Evolutionary conservation across 2,888 invertebrate species (phyloP).

Genomic region (Lottia scabra): DNA sequence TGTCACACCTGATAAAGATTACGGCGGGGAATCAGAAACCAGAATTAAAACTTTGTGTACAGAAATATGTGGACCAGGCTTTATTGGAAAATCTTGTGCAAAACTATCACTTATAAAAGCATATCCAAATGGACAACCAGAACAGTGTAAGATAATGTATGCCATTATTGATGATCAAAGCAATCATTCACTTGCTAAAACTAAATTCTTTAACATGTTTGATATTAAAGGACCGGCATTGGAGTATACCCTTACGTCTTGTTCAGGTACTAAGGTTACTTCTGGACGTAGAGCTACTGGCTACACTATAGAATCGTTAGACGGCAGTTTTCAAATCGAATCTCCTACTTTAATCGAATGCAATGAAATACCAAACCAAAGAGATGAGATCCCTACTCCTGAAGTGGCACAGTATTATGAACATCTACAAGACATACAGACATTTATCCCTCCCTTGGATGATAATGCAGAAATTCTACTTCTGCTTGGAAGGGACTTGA

Average conservation of each 20-base stretch:
- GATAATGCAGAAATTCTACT: slow-evolving; percentile 18
- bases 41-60: slow-evolving; percentile 11
- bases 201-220: slow-evolving; percentile 28
- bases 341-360: slow-evolving; percentile 33
- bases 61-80: slow-evolving; percentile 22
- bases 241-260: slow-evolving; percentile 26
- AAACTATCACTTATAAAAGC: slow-evolving; percentile 29
- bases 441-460: slow-evolving; percentile 16
- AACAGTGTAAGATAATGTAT: slow-evolving; percentile 18
- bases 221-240: slow-evolving; percentile 4
- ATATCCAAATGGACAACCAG: slow-evolving; percentile 21
- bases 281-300: slow-evolving; percentile 20
- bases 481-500: slow-evolving; percentile 22
- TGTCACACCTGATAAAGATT: no score
- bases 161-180: slow-evolving; percentile 37
- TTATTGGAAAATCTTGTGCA: slow-evolving; percentile 33
- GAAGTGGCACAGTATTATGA: slow-evolving; percentile 13
- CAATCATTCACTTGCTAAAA: slow-evolving; percentile 25
- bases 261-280: slow-evolving; percentile 23
- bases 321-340: slow-evolving; percentile 16
- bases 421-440: slow-evolving; percentile 15
- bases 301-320: slow-evolving; percentile 19
- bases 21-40: no score
- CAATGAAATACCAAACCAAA: slow-evolving; percentile 21
- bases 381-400: slow-evolving; percentile 33